Conservation (phyloP, 2,888 invertebrate species). For the Chrysolina oricalcia region DNA sequence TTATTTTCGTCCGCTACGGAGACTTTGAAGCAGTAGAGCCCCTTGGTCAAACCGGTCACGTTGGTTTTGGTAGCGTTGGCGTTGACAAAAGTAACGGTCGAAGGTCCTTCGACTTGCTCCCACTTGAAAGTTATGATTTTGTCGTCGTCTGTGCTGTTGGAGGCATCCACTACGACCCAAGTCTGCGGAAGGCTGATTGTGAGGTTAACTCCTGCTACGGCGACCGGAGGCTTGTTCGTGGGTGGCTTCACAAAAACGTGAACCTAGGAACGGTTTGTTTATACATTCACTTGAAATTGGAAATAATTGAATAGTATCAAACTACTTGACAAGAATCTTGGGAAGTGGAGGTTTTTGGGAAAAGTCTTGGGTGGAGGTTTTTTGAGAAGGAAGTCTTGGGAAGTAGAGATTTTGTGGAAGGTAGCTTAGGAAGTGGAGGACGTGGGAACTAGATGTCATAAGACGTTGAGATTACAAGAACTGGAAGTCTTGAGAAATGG, state of each 20-base stretch:
- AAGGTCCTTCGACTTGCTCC: slow-evolving; percentile 85
- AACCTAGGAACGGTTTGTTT: slow-evolving; percentile 72
- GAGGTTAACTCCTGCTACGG: slow-evolving; percentile 77
- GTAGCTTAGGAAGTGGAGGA: too few relatives aligned
- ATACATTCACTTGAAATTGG: too few relatives aligned
- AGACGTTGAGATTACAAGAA: too few relatives aligned
- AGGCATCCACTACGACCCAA: slow-evolving; percentile 86
- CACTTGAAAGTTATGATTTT: slow-evolving; percentile 88
- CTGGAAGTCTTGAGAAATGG: too few relatives aligned
- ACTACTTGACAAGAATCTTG: too few relatives aligned
- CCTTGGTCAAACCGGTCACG: slow-evolving; percentile 87
- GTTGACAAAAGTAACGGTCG: slow-evolving; percentile 73
- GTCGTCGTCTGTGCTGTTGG: slow-evolving; percentile 82
- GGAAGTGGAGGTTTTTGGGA: too few relatives aligned
- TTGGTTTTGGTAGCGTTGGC: slow-evolving; percentile 76
- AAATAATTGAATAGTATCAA: too few relatives aligned
- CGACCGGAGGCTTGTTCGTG: slow-evolving; percentile 87
- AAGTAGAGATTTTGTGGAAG: too few relatives aligned
- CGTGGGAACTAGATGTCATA: too few relatives aligned
- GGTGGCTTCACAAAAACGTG: slow-evolving; percentile 95
- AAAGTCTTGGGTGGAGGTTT: too few relatives aligned
- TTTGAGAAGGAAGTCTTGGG: too few relatives aligned
- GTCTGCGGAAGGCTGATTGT: slow-evolving; percentile 90
- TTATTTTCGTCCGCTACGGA: slow-evolving; percentile 90
- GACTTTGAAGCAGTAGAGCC: slow-evolving; percentile 86